These are phyloP conservation scores for Solenopsis invicta DNA, from an alignment of 1,140 invertebrate genomes.

Conservation along the genomic window DNA sequence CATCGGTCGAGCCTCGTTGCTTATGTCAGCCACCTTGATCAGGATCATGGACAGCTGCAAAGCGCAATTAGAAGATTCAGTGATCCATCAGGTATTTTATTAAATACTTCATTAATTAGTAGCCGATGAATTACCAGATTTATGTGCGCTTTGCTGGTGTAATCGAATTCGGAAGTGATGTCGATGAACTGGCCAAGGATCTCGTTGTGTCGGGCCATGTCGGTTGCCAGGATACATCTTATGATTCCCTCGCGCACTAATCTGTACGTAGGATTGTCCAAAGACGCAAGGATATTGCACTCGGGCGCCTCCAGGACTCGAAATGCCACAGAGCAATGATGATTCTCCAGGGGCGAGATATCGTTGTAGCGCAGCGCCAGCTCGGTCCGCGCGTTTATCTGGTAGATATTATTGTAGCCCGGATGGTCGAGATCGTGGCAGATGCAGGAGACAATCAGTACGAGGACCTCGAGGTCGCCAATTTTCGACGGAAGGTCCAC, in stretches of 20 bases:
- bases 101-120: not conserved
- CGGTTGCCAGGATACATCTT: conserved; percentile 94
- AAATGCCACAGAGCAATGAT: conserved; percentile 96
- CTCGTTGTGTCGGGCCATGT: conserved; percentile 96
- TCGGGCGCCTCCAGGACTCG: conserved; percentile 92
- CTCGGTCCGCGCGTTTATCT: conserved; percentile 95
- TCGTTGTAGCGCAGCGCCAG: conserved; percentile 95
- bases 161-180: conserved; percentile 91
- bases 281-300: conserved; percentile 92
- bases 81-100: not conserved
- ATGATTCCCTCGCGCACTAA: conserved; percentile 93
- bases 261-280: conserved; percentile 89
- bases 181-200: conserved; percentile 93
- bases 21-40: conserved; percentile 96
- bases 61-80: not conserved
- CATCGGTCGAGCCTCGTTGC: conserved; percentile 94
- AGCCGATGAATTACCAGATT: conserved; percentile 90
- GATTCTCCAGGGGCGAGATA: conserved; percentile 95
- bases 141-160: conserved; percentile 91
- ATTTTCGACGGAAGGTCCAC: conserved; percentile 91
- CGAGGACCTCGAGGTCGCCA: conserved; percentile 92
- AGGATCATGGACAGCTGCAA: conserved; percentile 93
- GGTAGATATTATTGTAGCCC: conserved; percentile 96
- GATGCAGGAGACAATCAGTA: conserved; percentile 94
- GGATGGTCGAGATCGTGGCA: conserved; percentile 97